A percentile compares a stretch with the other conserved stretches of the same genome.
Evolutionary conservation across 2,888 invertebrate species (phyloP).

Genomic region (Machimus atricapillus): DNA sequence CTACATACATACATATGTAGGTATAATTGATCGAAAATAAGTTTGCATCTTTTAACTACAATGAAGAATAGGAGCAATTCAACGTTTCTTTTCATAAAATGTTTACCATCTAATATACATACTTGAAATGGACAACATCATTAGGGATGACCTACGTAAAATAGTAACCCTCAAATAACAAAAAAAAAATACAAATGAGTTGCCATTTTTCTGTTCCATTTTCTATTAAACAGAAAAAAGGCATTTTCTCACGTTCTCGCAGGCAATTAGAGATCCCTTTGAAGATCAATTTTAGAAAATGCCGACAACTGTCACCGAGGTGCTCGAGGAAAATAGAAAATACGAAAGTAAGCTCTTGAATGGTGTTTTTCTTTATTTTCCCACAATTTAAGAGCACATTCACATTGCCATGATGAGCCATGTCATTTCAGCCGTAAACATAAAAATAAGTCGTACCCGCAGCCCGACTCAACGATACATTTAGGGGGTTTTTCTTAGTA

Average conservation of each 20-base stretch:
- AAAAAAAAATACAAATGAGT: neutral
- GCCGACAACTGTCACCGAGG: neutral
- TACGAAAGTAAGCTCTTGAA: neutral
- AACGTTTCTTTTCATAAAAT: neutral
- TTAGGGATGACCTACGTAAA: neutral
- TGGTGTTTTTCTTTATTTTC: constrained; percentile 10
- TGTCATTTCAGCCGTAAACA: constrained; percentile 28
- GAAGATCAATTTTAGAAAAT: neutral
- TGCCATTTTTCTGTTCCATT: neutral
- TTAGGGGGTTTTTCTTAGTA: neutral
- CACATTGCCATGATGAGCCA: constrained; percentile 18
- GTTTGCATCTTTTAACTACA: too few relatives aligned
- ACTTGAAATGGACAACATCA: neutral
- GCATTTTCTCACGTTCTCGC: neutral
- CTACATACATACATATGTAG: too few relatives aligned
- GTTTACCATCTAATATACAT: neutral
- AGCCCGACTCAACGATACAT: neutral
- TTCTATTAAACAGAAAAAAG: neutral
- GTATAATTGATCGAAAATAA: too few relatives aligned
- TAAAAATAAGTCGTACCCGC: constrained; percentile 19
- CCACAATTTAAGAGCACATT: constrained; percentile 28
- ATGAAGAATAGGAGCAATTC: neutral
- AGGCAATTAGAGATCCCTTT: neutral
- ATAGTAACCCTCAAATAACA: neutral
- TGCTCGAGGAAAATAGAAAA: neutral